A percentile compares a stretch with the other conserved stretches of the same genome.
Evolutionary conservation across 2,797 vertebrate genomes (phyloP).

Genomic region (Manis pentadactyla): DNA sequence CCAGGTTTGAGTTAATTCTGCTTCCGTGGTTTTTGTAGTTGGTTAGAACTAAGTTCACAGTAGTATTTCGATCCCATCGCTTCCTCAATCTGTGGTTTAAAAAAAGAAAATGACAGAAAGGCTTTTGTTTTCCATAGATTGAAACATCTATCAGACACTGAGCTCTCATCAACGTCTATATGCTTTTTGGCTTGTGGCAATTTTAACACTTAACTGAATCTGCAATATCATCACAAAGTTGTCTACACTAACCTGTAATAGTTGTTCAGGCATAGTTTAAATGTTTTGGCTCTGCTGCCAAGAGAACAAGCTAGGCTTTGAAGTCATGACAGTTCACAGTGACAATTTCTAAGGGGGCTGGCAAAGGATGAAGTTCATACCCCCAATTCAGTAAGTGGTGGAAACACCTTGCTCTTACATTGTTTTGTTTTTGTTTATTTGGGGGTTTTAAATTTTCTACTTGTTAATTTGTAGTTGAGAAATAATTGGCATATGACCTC

Average conservation of each 20-base stretch:
- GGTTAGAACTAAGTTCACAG: neutral
- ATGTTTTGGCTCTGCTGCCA: neutral
- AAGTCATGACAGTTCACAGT: constrained; percentile 41
- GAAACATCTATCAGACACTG: neutral
- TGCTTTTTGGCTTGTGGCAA: neutral
- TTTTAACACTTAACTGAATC: constrained; percentile 23
- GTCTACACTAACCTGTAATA: neutral
- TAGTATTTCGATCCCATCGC: neutral
- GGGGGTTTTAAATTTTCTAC: too few species aligned
- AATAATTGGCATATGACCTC: neutral
- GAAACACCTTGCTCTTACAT: constrained; percentile 36
- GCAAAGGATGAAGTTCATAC: constrained; percentile 45
- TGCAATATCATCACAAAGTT: neutral
- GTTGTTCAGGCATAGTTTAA: constrained; percentile 49
- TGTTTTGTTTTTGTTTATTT: neutral
- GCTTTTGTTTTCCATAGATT: neutral
- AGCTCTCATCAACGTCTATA: neutral
- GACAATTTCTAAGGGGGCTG: neutral
- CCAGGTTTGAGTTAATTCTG: neutral
- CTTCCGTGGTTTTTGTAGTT: neutral
- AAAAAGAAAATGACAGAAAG: constrained; percentile 45
- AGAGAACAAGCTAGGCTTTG: constrained; percentile 48
- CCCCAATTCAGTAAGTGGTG: neutral
- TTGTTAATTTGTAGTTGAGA: neutral
- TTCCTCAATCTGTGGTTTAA: constrained; percentile 22